These are phyloP conservation scores for Leiothrix lutea DNA, from an alignment of 2,113 vertebrate genomes.

Conservation along the genomic window DNA sequence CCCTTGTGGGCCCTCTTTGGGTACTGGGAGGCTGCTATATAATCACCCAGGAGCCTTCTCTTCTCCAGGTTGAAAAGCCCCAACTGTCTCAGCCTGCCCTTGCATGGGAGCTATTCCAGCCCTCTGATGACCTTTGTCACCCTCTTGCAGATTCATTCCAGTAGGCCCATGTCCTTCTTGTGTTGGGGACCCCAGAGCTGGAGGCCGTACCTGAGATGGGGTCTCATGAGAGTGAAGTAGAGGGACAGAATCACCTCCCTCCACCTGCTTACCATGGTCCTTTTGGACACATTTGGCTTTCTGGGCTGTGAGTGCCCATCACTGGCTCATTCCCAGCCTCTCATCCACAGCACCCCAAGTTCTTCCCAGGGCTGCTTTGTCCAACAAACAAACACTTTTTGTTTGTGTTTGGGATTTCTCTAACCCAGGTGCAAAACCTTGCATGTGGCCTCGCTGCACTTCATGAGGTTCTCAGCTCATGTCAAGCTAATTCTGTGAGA, in stretches of 20 bases:
- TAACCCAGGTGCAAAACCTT: not conserved
- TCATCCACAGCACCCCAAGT: not conserved
- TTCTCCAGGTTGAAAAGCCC: not conserved
- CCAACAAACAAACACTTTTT: not conserved
- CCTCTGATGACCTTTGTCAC: not conserved
- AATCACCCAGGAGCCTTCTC: not conserved
- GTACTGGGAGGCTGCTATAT: not conserved
- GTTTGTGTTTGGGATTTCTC: not conserved
- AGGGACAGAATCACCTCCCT: not conserved
- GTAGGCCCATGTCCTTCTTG: rapidly evolving
- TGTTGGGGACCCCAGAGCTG: not conserved
- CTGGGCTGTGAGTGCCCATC: not conserved
- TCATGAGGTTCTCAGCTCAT: not conserved
- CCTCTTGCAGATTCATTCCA: not conserved
- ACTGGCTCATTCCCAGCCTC: not conserved
- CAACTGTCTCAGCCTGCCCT: not conserved
- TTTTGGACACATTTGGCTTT: rapidly evolving
- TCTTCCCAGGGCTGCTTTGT: not conserved
- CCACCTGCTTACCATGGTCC: not conserved
- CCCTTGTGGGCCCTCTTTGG: not conserved
- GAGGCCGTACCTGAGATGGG: not conserved
- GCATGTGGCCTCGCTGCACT: not conserved
- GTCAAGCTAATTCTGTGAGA: not conserved
- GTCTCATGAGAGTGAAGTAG: not conserved
- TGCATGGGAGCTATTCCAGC: not conserved